phyloP scores from a whole-genome alignment of 2,888 invertebrate species.

The Mamestra brassicae region DNA sequence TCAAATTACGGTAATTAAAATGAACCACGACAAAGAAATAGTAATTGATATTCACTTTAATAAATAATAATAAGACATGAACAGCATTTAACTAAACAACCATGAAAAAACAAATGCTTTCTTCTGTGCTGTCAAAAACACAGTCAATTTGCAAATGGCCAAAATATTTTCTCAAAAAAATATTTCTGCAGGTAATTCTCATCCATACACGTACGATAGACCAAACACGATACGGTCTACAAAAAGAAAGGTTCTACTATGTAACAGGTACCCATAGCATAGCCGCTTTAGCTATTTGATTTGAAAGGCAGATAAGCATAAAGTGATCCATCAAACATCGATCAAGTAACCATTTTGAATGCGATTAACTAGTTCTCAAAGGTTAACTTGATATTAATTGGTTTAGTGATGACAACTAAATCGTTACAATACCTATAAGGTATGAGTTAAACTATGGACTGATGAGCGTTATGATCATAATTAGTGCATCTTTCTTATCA shows the following conservation, averaged over 20 bases:
- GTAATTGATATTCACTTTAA: neutral
- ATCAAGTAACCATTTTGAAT: constrained; percentile 21
- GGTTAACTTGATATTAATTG: neutral
- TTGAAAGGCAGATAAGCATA: constrained; percentile 27
- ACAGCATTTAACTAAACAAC: neutral
- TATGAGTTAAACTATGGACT: neutral
- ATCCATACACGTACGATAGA: neutral
- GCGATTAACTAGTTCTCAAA: constrained; percentile 27
- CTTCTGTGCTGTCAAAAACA: neutral
- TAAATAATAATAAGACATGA: neutral
- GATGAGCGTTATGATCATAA: neutral
- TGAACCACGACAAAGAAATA: no score
- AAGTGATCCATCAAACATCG: constrained; percentile 50
- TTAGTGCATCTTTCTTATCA: neutral
- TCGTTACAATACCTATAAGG: neutral
- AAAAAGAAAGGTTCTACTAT: neutral
- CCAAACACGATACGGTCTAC: neutral
- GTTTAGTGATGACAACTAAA: neutral
- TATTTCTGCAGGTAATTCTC: neutral
- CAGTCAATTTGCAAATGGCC: neutral
- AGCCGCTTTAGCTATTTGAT: constrained; percentile 33
- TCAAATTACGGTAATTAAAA: no score
- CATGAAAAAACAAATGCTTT: neutral
- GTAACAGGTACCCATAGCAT: constrained; percentile 3
- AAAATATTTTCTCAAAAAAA: neutral